Conservation (phyloP, 2,888 invertebrate genomes). For the Sisyra nigra region DNA sequence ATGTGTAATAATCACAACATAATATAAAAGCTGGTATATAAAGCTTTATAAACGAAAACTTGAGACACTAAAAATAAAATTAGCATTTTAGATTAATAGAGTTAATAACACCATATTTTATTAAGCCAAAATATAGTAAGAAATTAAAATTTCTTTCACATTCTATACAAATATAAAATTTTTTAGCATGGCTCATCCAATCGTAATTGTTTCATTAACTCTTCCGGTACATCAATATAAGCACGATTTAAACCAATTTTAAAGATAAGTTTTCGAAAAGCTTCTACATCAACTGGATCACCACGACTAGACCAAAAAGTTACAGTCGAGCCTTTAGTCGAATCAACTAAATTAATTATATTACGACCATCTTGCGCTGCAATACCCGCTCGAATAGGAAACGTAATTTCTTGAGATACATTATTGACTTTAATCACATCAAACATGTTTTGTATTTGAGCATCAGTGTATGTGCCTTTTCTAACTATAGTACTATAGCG, state of each 20-base stretch:
- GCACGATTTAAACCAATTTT: conserved; percentile 48
- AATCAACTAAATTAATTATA: conserved; percentile 40
- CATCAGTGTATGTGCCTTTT: conserved; percentile 40
- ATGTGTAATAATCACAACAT: too few relatives aligned
- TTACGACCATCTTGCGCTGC: conserved; percentile 48
- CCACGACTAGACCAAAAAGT: conserved; percentile 62
- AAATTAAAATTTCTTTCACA: too few relatives aligned
- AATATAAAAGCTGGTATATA: too few relatives aligned
- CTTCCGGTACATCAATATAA: conserved; percentile 62
- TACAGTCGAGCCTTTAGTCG: conserved; percentile 41
- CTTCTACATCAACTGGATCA: conserved; percentile 49
- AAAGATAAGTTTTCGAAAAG: conserved; percentile 47
- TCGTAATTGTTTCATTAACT: conserved; percentile 33
- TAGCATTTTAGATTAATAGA: too few relatives aligned
- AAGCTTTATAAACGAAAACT: too few relatives aligned
- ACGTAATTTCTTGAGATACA: conserved; percentile 56
- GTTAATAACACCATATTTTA: too few relatives aligned
- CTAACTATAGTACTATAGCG: conserved; percentile 34
- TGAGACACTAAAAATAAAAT: too few relatives aligned
- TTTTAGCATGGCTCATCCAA: conserved; percentile 16
- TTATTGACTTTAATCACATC: conserved; percentile 34
- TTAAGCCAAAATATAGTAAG: too few relatives aligned
- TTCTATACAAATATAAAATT: too few relatives aligned
- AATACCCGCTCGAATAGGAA: conserved; percentile 56
- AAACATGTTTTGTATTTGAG: conserved; percentile 54